phyloP scores from a whole-genome alignment of 2,888 invertebrate species.

The Eumerus sabulonum region DNA sequence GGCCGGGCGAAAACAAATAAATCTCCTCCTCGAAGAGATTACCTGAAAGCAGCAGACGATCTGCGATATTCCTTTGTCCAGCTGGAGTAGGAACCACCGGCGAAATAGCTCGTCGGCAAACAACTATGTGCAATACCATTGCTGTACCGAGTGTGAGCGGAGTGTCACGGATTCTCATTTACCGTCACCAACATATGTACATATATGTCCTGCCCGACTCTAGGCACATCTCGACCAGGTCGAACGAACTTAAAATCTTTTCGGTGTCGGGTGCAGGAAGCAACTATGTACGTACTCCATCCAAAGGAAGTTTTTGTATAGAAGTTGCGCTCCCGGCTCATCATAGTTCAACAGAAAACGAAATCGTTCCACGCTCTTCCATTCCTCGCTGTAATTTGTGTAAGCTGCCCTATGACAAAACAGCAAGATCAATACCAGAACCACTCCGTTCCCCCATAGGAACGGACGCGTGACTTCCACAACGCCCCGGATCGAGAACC shows the following conservation, averaged over 20 bases:
- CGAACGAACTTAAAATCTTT: neutral
- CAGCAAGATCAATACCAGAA: conserved; percentile 48
- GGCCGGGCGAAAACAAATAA: conserved; percentile 39
- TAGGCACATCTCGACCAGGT: neutral
- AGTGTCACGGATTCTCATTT: conserved; percentile 37
- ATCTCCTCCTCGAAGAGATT: conserved; percentile 32
- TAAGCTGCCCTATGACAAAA: neutral
- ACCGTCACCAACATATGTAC: conserved; percentile 17
- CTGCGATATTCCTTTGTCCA: conserved; percentile 15
- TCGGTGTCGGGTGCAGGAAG: neutral
- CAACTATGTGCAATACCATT: conserved; percentile 11
- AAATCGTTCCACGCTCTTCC: conserved; percentile 49
- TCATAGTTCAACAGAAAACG: conserved; percentile 53
- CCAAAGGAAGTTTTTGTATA: conserved; percentile 6
- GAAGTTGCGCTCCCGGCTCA: conserved; percentile 38
- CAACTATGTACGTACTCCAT: conserved; percentile 15
- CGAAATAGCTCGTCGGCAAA: neutral
- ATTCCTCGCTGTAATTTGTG: conserved; percentile 19
- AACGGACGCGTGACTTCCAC: conserved; percentile 42
- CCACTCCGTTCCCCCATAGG: conserved; percentile 48
- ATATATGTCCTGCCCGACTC: conserved; percentile 12
- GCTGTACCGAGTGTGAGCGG: too few species aligned
- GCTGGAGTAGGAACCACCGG: conserved; percentile 22
- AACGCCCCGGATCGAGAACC: conserved; percentile 29
- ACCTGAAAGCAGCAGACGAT: conserved; percentile 5